Percentiles rank a stretch among this genome's conserved stretches.
These are phyloP conservation scores for Chaenodraco wilsoni DNA, from an alignment of 2,797 vertebrate species.

Conservation along the genomic window DNA sequence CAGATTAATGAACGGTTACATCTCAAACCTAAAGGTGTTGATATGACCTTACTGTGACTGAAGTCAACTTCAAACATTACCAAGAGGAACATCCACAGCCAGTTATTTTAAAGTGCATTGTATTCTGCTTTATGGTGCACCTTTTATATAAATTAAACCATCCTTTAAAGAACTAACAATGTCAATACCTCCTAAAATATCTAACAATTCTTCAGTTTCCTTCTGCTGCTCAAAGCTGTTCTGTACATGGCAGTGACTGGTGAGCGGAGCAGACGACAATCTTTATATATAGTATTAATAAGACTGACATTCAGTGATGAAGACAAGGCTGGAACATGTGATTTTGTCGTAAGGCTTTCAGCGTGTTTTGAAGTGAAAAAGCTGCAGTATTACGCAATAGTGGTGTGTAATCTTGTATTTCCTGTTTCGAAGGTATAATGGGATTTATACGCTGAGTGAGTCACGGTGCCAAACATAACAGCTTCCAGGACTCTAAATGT, in stretches of 20 bases:
- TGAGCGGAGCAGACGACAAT: not conserved
- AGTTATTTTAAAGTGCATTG: not conserved
- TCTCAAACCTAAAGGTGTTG: too few species aligned
- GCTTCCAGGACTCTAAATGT: slow-evolving; percentile 3
- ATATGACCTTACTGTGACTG: too few species aligned
- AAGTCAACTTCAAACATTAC: too few species aligned
- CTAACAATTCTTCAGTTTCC: not conserved
- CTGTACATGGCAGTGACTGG: slow-evolving; percentile 35
- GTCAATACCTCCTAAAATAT: not conserved
- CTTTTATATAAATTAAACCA: too few species aligned
- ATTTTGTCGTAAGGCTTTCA: slow-evolving; percentile 50
- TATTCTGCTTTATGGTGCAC: too few species aligned
- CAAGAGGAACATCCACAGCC: too few species aligned
- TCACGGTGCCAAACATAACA: not conserved
- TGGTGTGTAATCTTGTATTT: not conserved
- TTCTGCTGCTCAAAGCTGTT: not conserved
- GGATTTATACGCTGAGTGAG: not conserved
- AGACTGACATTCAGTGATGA: slow-evolving; percentile 31
- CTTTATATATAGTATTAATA: not conserved
- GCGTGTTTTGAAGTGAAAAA: not conserved
- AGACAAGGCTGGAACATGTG: slow-evolving; percentile 44
- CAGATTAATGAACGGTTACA: too few species aligned
- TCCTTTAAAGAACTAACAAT: not conserved
- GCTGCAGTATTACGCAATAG: not conserved
- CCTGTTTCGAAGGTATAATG: not conserved